phyloP scores from a whole-genome alignment of 1,140 invertebrate species.

The Asbolus verrucosus region DNA sequence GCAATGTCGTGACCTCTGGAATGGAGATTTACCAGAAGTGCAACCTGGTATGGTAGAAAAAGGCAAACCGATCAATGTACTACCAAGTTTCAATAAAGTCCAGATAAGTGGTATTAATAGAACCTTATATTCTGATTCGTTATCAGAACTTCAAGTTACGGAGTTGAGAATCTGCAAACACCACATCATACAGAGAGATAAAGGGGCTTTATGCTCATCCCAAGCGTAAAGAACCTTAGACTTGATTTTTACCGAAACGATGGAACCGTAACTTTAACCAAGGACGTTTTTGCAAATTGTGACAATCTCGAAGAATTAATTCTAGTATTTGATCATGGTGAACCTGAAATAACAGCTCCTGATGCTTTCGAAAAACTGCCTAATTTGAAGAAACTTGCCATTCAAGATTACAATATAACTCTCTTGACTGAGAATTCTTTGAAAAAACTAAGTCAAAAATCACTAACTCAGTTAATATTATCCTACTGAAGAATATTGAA shows the following conservation, averaged over 20 bases:
- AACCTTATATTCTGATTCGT: not conserved
- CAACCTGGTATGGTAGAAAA: not conserved
- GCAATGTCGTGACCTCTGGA: not conserved
- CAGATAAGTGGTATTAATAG: not conserved
- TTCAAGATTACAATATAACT: not conserved
- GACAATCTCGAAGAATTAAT: not conserved
- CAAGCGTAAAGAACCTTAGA: not conserved
- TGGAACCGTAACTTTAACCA: not conserved
- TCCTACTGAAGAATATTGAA: not conserved
- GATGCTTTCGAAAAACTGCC: not conserved
- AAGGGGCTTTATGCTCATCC: not conserved
- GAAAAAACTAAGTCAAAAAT: not conserved
- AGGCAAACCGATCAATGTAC: not conserved
- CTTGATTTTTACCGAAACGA: not conserved
- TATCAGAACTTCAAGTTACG: not conserved
- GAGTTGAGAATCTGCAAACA: not conserved
- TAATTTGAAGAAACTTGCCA: not conserved
- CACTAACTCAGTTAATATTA: too few species aligned
- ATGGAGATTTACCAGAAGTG: not conserved
- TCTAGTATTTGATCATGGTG: not conserved
- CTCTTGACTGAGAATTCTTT: not conserved
- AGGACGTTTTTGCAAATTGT: not conserved
- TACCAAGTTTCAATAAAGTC: not conserved
- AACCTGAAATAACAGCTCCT: not conserved
- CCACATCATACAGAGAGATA: not conserved